Conservation (phyloP, 2,113 vertebrate species). For the Anarhynchus alexandrinus region DNA sequence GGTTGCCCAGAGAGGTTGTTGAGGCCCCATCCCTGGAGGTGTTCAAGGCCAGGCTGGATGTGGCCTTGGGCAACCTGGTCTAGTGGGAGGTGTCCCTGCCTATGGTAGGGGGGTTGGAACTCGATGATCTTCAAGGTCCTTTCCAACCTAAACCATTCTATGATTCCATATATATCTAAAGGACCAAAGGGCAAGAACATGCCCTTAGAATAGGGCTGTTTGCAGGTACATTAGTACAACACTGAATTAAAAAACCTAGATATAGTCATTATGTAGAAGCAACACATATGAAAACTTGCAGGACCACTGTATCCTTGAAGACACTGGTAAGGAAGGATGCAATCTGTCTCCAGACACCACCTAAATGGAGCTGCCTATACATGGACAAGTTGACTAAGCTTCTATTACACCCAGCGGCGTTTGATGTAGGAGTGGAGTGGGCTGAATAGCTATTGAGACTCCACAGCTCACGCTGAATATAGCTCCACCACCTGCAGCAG, state of each 20-base stretch:
- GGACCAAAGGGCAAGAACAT: not conserved
- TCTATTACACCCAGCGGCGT: not conserved
- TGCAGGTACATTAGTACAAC: not conserved
- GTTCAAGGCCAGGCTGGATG: too few species aligned
- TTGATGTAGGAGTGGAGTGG: accelerated
- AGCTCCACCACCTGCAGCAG: not conserved
- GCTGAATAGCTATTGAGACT: not conserved
- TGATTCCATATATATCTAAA: not conserved
- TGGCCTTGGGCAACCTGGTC: too few species aligned
- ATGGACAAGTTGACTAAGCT: not conserved
- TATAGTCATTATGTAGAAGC: not conserved
- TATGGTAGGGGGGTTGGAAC: too few species aligned
- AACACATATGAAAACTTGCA: not conserved
- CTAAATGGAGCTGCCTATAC: not conserved
- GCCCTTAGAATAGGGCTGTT: not conserved
- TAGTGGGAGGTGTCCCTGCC: too few species aligned
- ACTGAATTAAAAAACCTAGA: not conserved
- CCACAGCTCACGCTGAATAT: not conserved
- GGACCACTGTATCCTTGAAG: not conserved
- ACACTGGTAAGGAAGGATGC: not conserved
- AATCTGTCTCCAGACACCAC: not conserved
- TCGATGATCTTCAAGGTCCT: too few species aligned
- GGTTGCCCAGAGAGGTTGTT: too few species aligned
- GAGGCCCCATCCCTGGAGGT: too few species aligned
- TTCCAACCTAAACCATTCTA: too few species aligned